phyloP scores from a whole-genome alignment of 2,888 invertebrate species.

The Idaea dimidiata region DNA sequence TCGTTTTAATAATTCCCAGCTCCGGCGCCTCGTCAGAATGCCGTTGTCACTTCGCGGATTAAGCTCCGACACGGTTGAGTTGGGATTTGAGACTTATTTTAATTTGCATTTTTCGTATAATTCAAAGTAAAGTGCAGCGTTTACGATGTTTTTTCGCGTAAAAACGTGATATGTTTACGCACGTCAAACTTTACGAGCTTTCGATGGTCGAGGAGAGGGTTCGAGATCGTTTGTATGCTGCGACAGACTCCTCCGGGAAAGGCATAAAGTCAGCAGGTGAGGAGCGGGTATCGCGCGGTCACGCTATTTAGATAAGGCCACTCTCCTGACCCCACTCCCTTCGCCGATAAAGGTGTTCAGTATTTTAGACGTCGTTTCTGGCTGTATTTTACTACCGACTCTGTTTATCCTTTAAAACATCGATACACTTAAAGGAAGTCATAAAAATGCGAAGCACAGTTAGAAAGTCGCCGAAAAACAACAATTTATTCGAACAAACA shows the following conservation, averaged over 20 bases:
- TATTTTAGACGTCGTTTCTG: constrained; percentile 47
- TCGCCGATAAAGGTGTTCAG: constrained; percentile 52
- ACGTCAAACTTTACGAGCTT: constrained; percentile 57
- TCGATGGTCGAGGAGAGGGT: constrained; percentile 53
- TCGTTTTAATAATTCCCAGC: constrained; percentile 81
- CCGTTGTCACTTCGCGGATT: constrained; percentile 81
- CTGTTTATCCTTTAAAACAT: constrained; percentile 16
- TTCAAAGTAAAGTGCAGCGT: constrained; percentile 55
- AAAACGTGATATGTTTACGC: constrained; percentile 49
- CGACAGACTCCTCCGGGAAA: constrained; percentile 63
- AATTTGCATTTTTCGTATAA: constrained; percentile 75
- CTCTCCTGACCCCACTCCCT: constrained; percentile 62
- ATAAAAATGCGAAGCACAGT: constrained; percentile 8
- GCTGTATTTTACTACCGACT: constrained; percentile 28
- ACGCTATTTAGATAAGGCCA: constrained; percentile 76
- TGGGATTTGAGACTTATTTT: constrained; percentile 79
- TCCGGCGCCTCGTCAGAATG: constrained; percentile 81
- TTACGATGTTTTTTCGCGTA: constrained; percentile 42
- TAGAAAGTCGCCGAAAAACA: constrained; percentile 38
- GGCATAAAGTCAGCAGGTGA: constrained; percentile 73
- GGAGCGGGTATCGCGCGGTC: constrained; percentile 70
- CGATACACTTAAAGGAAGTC: not conserved
- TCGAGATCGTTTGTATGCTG: constrained; percentile 70
- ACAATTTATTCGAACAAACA: constrained; percentile 53
- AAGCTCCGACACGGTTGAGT: constrained; percentile 80